These are phyloP conservation scores for Sphinx pinastri DNA, from an alignment of 2,888 invertebrate species.

Conservation along the genomic window DNA sequence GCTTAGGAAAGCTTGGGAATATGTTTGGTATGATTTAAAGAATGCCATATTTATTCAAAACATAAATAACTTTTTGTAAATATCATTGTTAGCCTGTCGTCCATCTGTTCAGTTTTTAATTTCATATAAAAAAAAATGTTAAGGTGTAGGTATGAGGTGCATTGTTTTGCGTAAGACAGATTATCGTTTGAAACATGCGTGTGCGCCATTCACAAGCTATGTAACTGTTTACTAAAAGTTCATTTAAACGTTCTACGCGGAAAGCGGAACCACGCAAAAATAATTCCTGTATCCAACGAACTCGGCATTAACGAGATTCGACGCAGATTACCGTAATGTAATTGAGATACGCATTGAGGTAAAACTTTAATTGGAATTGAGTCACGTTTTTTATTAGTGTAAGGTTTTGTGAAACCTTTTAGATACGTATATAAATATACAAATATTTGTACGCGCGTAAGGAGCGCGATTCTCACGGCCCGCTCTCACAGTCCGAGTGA, in stretches of 20 bases:
- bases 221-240: constrained; percentile 24
- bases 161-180: neutral
- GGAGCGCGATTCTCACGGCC: constrained; percentile 71
- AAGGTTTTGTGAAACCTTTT: constrained; percentile 30
- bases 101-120: neutral
- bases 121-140: neutral
- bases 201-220: constrained; percentile 3
- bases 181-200: neutral
- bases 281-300: constrained; percentile 22
- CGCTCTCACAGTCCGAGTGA: constrained; percentile 74
- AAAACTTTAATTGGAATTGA: constrained; percentile 25
- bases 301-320: constrained; percentile 27
- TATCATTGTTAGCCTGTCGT: neutral
- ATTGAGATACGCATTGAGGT: constrained; percentile 22
- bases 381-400: constrained; percentile 26
- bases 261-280: constrained; percentile 26
- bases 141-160: neutral
- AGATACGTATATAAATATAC: constrained; percentile 37
- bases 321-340: constrained; percentile 20
- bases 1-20: constrained; percentile 63
- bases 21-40: constrained; percentile 39
- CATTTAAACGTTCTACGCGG: constrained; percentile 23
- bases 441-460: constrained; percentile 45
- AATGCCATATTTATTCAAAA: constrained; percentile 17
- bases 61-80: neutral